Conservation (phyloP, 2,888 invertebrate species). For the Acronicta leporina region DNA sequence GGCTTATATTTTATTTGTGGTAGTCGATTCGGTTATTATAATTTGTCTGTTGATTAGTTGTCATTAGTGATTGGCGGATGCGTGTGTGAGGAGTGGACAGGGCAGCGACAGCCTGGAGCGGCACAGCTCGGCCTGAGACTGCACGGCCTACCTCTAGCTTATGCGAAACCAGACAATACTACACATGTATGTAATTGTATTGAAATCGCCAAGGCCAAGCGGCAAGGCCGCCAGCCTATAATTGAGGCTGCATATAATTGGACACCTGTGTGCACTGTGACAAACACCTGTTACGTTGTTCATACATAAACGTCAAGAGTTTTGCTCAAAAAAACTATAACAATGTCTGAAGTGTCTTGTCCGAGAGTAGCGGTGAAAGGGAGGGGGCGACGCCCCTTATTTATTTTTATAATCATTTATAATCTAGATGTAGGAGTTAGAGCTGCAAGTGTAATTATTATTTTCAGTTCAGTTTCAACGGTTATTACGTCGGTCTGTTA, state of each 20-base stretch:
- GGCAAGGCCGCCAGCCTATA: too few species aligned
- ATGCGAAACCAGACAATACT: too few species aligned
- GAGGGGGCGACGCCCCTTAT: conserved; percentile 80
- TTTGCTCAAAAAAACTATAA: conserved; percentile 68
- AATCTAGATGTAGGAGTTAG: conserved; percentile 82
- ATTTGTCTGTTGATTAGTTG: conserved; percentile 73
- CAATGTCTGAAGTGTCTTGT: conserved; percentile 63
- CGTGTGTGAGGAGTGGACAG: conserved; percentile 56
- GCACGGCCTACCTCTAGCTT: background rate
- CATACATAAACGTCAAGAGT: conserved; percentile 62
- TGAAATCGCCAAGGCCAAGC: too few species aligned
- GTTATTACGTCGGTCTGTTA: conserved; percentile 57
- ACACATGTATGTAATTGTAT: too few species aligned
- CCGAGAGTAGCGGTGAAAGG: conserved; percentile 69
- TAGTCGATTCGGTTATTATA: conserved; percentile 68
- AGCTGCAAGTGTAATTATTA: conserved; percentile 77
- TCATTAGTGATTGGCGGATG: conserved; percentile 64
- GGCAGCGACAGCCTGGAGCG: conserved; percentile 33
- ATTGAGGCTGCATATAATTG: too few species aligned
- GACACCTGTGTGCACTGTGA: conserved; percentile 1
- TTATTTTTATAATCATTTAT: conserved; percentile 89
- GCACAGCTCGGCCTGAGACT: conserved; percentile 14
- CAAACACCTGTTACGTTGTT: conserved; percentile 53
- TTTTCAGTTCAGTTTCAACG: conserved; percentile 63
- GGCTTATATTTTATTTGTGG: conserved; percentile 65